Conservation (phyloP, 2,888 invertebrate genomes). For the Eueremaeus valkanovi region DNA sequence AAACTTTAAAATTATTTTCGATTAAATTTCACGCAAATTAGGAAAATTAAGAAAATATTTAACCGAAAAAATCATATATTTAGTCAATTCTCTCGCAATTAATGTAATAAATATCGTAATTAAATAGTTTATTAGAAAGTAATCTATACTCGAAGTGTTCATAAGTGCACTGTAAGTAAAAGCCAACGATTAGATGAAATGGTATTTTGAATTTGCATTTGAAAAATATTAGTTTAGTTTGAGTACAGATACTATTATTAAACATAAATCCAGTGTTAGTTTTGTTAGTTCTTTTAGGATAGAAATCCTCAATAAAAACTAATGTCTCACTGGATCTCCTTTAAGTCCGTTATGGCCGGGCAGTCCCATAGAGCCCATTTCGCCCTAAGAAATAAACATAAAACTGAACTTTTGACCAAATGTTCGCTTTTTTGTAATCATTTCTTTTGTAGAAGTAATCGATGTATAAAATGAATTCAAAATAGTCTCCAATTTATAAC, state of each 20-base stretch:
- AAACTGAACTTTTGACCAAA: background rate
- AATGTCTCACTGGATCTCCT: conserved; percentile 48
- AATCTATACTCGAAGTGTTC: too few relatives aligned
- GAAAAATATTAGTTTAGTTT: background rate
- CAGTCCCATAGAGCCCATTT: conserved; percentile 54
- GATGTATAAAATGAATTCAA: background rate
- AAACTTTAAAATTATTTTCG: too few relatives aligned
- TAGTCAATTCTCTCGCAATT: too few relatives aligned
- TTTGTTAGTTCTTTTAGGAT: background rate
- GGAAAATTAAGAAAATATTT: too few relatives aligned
- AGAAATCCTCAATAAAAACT: background rate
- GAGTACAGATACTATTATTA: background rate
- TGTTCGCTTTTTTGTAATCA: background rate
- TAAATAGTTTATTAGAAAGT: too few relatives aligned
- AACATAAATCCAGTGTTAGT: background rate
- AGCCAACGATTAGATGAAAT: background rate
- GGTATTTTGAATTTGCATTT: background rate
- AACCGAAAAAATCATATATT: too few relatives aligned
- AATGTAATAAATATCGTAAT: too few relatives aligned
- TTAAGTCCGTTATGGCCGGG: conserved; percentile 52
- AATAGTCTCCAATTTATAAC: too few relatives aligned
- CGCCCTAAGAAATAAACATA: conserved; percentile 37
- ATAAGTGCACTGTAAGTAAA: too few relatives aligned
- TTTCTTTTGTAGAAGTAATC: background rate
- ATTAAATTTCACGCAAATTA: too few relatives aligned